phyloP scores from a whole-genome alignment of 1,140 invertebrate species.

The Euwallacea similis region DNA sequence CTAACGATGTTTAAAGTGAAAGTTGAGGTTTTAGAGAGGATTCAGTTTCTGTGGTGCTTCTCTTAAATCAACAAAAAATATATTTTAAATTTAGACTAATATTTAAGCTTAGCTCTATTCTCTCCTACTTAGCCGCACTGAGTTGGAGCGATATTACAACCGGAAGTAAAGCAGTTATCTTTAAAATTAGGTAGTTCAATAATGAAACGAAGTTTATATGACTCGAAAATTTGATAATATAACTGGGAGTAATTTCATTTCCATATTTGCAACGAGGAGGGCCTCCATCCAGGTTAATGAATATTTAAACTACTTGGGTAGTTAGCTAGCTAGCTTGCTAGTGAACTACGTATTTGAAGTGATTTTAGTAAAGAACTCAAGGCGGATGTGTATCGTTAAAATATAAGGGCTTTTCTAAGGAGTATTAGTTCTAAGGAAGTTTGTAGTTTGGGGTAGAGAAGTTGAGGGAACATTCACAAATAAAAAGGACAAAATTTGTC shows the following conservation, averaged over 20 bases:
- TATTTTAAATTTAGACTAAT: no score
- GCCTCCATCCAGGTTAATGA: slow-evolving; percentile 44
- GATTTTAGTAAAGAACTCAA: background rate
- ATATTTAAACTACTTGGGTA: slow-evolving; percentile 46
- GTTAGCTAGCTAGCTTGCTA: background rate
- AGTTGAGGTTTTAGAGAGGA: no score
- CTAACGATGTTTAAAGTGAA: background rate
- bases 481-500: no score
- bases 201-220: slow-evolving; percentile 46
- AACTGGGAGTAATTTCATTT: slow-evolving; percentile 49
- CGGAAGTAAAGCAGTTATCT: slow-evolving; percentile 39
- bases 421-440: no score
- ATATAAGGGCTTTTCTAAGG: no score
- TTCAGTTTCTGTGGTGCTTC: no score
- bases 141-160: slow-evolving; percentile 2
- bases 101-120: no score
- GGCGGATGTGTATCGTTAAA: no score
- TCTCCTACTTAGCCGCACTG: no score
- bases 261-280: slow-evolving; percentile 43
- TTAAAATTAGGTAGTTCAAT: slow-evolving; percentile 43
- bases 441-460: no score
- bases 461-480: no score
- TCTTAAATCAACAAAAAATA: no score
- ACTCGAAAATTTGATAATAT: slow-evolving; percentile 48
- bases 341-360: background rate